phyloP scores from a whole-genome alignment of 2,888 invertebrate genomes.

The Hypomecis punctinalis region DNA sequence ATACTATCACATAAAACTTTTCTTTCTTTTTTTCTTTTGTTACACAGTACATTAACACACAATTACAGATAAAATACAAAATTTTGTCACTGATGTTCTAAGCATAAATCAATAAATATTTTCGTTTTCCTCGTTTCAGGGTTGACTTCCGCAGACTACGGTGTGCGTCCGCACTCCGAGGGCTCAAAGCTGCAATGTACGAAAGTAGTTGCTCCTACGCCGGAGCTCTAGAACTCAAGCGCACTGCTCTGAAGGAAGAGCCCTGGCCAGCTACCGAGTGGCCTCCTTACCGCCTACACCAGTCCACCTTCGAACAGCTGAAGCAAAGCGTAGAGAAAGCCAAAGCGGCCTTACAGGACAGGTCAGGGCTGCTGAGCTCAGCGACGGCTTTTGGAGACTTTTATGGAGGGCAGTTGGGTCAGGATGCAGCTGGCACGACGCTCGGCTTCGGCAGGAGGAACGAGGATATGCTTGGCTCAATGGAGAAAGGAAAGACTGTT shows the following conservation, averaged over 20 bases:
- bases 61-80: no score
- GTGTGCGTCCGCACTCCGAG: conserved; percentile 74
- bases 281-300: conserved; percentile 92
- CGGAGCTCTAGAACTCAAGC: conserved; percentile 91
- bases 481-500: conserved; percentile 75
- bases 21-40: no score
- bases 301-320: conserved; percentile 94
- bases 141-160: conserved; percentile 74
- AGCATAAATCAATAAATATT: background rate
- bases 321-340: conserved; percentile 96
- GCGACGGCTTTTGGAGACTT: conserved; percentile 90
- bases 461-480: conserved; percentile 77
- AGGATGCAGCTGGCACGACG: conserved; percentile 66
- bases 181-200: conserved; percentile 89
- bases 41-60: no score
- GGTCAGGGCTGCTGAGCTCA: conserved; percentile 88
- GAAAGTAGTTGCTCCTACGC: conserved; percentile 97
- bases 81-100: no score
- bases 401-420: conserved; percentile 83
- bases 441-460: conserved; percentile 75
- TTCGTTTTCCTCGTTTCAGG: conserved; percentile 53
- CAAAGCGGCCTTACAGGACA: conserved; percentile 92
- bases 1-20: no score
- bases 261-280: conserved; percentile 88
- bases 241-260: conserved; percentile 85